Base-by-base conservation (phyloP, 2,113 vertebrate species). In the Puntigrus tetrazona region DNA sequence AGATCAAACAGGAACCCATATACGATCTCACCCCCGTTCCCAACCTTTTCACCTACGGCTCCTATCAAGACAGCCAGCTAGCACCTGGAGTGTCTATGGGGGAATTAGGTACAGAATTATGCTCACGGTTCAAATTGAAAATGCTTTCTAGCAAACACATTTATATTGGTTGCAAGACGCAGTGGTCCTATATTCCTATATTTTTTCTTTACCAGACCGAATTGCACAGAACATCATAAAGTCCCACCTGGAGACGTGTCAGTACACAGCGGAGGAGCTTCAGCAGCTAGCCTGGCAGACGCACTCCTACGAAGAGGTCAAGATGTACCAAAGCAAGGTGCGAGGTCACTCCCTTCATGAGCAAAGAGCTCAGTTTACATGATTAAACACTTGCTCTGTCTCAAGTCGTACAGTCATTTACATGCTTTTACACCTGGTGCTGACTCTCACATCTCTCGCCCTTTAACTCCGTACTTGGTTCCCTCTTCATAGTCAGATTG, bases 141-240 rank as follows among this genome's bases (percentile, higher is more conserved):
- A 65, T 3, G 18, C 29, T 34, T 69, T 38, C 65, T 36, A 69
- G 18, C 8, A 10, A 69, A 38, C 65, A 11, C 3, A 69, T 38
- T 69, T 69, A 69, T 18, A 31, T 67, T 67, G 63, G 29, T 67
- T 34, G 29, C 63, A 20, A 8, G 29, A 65, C 31, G 7, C 31
- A 31, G 7, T 34, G 16, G 29, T 34, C 63, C 29, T 36, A 11
- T 69, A 38, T 38, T 69, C 20, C 25, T 9, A 25, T 73, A 14
- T 76, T 85, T 18, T 75, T 25, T 69, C 9, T 86, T 61, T 59
- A 34, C 72, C 84, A 99, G 98, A 99, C 91, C 97, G 97, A 89
- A 97, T 99, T 92, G 97, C 98, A 91, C 98, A 99, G 94, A 99
- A 99, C 94, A 99, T 99, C 92, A 98, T 99, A 90, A 99, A 99